phyloP scores from a whole-genome alignment of 2,113 vertebrate species.

The Alaudala cheleensis region DNA sequence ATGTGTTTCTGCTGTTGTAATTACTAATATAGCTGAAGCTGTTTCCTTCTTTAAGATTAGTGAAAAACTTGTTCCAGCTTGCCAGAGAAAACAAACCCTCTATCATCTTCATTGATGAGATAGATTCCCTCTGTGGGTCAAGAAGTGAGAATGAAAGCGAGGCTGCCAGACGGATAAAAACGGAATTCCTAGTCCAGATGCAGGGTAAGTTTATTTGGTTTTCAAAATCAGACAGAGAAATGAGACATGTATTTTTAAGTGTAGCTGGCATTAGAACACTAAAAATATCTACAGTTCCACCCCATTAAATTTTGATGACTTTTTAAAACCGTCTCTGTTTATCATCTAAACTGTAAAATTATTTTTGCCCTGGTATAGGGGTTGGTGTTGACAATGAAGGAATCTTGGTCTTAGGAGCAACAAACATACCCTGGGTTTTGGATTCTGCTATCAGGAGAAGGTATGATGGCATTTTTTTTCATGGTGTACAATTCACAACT shows the following conservation, averaged over 20 bases:
- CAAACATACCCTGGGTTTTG: slow-evolving; percentile 98
- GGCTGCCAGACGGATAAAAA: slow-evolving; percentile 94
- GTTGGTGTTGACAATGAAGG: slow-evolving; percentile 96
- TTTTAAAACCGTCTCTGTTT: not conserved
- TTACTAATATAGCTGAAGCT: slow-evolving; percentile 2
- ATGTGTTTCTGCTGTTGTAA: not conserved
- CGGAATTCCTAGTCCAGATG: slow-evolving; percentile 98
- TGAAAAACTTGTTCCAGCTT: slow-evolving; percentile 94
- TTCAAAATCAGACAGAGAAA: not conserved
- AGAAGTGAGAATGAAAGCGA: slow-evolving; percentile 98
- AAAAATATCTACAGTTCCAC: not conserved
- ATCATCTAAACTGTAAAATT: not conserved
- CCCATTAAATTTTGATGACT: not conserved
- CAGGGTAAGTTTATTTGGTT: slow-evolving; percentile 79
- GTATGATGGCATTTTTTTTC: slow-evolving; percentile 64
- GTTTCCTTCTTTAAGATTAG: slow-evolving; percentile 79
- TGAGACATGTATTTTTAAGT: not conserved
- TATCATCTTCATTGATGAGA: slow-evolving; percentile 98
- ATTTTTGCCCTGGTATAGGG: slow-evolving; percentile 73
- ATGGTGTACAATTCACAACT: not conserved
- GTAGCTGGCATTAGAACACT: not conserved
- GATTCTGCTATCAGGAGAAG: slow-evolving; percentile 97
- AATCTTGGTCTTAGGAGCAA: slow-evolving; percentile 95
- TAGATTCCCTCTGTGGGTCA: slow-evolving; percentile 95
- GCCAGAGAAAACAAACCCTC: slow-evolving; percentile 95